A percentile compares a stretch with the other conserved stretches of the same genome.
phyloP scores from a whole-genome alignment of 2,888 invertebrate genomes.

The Parthenolecanium corni region DNA sequence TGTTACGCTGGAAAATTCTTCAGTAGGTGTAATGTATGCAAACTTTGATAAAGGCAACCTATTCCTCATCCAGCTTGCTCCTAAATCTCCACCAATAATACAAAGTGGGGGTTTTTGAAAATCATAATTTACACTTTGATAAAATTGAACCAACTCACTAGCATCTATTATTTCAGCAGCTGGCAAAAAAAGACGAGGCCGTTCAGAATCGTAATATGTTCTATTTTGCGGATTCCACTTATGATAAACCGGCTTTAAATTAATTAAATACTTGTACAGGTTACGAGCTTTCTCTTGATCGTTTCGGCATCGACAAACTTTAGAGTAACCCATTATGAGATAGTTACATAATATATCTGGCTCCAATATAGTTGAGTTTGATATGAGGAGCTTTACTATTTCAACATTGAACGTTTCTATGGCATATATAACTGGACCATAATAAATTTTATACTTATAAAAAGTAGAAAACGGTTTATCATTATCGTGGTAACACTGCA shows the following conservation, averaged over 20 bases:
- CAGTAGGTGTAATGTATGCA: background rate
- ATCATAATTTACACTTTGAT: too few relatives aligned
- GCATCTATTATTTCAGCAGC: too few relatives aligned
- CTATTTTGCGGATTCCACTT: too few relatives aligned
- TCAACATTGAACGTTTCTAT: background rate
- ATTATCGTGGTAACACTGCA: background rate
- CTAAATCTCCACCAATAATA: too few relatives aligned
- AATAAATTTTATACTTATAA: background rate
- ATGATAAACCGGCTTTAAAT: conserved; percentile 7
- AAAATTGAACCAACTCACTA: too few relatives aligned
- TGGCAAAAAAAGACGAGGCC: background rate
- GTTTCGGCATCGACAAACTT: too few relatives aligned
- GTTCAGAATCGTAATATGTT: too few relatives aligned
- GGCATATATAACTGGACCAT: conserved; percentile 5
- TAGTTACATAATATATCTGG: background rate
- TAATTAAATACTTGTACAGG: background rate
- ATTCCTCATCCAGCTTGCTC: too few relatives aligned
- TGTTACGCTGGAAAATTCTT: background rate
- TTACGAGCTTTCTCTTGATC: too few relatives aligned
- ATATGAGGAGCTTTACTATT: background rate
- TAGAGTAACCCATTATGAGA: background rate
- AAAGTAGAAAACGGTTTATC: background rate
- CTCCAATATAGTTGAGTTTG: conserved; percentile 6
- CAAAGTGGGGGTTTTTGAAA: too few relatives aligned
- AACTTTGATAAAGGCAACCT: too few relatives aligned